Evolutionary conservation across 2,888 invertebrate genomes (phyloP).

Genomic region (Clistopyga incitator): DNA sequence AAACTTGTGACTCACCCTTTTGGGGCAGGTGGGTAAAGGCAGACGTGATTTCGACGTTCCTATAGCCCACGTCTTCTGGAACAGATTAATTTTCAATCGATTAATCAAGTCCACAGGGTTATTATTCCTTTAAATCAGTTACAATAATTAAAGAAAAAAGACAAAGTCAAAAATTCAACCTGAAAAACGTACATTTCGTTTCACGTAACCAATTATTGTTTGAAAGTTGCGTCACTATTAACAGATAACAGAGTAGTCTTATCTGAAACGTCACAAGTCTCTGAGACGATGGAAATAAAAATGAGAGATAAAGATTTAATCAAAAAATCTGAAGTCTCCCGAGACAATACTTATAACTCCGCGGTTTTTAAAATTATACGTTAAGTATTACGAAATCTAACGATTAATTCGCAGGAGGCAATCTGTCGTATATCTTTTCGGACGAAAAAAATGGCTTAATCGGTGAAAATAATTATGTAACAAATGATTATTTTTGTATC

Average conservation of each 20-base stretch:
- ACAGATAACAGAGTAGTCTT: background rate
- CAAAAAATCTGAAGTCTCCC: slow-evolving; percentile 3
- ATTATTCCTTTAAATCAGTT: background rate
- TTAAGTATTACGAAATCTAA: background rate
- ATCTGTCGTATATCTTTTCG: background rate
- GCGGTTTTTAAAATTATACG: background rate
- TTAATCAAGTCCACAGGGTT: background rate
- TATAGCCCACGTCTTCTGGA: slow-evolving; percentile 85
- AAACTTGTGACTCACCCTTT: slow-evolving; percentile 79
- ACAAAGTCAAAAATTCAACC: background rate
- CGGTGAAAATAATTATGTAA: background rate
- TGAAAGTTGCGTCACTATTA: slow-evolving; percentile 19
- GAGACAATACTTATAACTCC: background rate
- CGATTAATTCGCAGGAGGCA: background rate
- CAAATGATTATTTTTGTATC: background rate
- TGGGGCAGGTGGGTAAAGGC: slow-evolving; percentile 84
- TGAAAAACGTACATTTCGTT: background rate
- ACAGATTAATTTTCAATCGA: slow-evolving; percentile 74
- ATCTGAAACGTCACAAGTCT: background rate
- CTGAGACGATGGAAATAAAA: background rate
- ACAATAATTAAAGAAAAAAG: too few relatives aligned
- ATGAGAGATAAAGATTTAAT: background rate
- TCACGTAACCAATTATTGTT: slow-evolving; percentile 8
- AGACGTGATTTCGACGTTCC: slow-evolving; percentile 85
- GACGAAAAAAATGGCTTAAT: background rate